Conservation (phyloP, 2,113 vertebrate genomes). For the Sturnus vulgaris region DNA sequence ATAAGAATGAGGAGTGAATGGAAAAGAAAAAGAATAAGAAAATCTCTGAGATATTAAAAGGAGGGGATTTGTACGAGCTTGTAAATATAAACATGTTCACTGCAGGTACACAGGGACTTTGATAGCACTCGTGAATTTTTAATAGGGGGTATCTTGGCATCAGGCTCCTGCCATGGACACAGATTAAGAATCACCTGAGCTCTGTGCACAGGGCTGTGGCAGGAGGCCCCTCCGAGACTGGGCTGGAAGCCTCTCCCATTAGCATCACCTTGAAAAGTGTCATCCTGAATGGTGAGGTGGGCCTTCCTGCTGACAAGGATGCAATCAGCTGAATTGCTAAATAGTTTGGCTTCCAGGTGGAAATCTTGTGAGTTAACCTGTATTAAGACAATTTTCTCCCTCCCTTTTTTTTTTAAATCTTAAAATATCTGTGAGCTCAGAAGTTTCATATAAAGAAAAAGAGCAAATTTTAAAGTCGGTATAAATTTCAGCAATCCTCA, state of each 20-base stretch:
- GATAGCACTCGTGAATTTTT: not conserved
- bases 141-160: not conserved
- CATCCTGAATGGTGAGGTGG: not conserved
- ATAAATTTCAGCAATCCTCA: not conserved
- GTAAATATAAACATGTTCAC: not conserved
- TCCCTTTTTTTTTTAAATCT: not conserved
- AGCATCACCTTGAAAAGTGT: conserved; percentile 11
- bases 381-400: not conserved
- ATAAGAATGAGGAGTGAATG: not conserved
- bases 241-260: not conserved
- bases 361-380: not conserved
- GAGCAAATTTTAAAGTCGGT: not conserved
- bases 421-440: not conserved
- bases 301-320: not conserved
- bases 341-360: not conserved
- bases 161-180: not conserved
- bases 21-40: not conserved
- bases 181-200: not conserved
- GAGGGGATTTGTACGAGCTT: not conserved
- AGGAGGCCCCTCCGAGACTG: not conserved
- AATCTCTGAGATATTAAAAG: not conserved
- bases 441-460: not conserved
- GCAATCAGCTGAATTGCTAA: conserved; percentile 16
- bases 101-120: not conserved
- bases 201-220: accelerated